These are phyloP conservation scores for Drosophila algonquin DNA, from an alignment of 2,888 invertebrate genomes.

Conservation along the genomic window DNA sequence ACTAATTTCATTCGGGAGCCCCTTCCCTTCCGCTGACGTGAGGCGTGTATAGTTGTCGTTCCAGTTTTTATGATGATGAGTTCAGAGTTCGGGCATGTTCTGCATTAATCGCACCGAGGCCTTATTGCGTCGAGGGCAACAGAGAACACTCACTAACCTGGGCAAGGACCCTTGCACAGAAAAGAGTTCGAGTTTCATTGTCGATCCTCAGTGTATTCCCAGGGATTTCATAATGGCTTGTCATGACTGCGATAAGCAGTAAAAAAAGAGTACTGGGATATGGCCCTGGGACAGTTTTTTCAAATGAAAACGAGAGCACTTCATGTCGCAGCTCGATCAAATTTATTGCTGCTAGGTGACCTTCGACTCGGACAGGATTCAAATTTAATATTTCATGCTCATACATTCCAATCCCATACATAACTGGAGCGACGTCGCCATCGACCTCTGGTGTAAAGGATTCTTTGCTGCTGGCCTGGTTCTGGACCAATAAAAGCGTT, in stretches of 20 bases:
- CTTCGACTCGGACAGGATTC: conserved; percentile 65
- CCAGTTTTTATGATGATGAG: conserved; percentile 78
- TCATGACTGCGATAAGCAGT: conserved; percentile 30
- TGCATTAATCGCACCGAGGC: conserved; percentile 68
- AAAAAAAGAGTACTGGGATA: conserved; percentile 34
- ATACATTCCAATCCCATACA: conserved; percentile 30
- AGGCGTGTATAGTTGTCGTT: conserved; percentile 58
- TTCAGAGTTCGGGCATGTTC: conserved; percentile 75
- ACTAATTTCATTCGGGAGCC: conserved; percentile 64
- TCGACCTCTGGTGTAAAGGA: conserved; percentile 41
- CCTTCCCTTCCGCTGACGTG: conserved; percentile 3
- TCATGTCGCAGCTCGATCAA: conserved; percentile 54
- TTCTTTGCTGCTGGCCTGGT: conserved; percentile 28
- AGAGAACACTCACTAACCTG: conserved; percentile 16
- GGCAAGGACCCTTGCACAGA: conserved; percentile 26
- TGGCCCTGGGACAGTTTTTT: conserved; percentile 44
- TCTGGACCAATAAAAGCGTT: conserved; percentile 78
- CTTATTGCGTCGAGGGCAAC: conserved; percentile 30
- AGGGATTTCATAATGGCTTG: conserved; percentile 64
- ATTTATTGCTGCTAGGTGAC: conserved; percentile 59
- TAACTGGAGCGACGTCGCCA: conserved; percentile 50
- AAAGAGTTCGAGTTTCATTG: conserved; percentile 52
- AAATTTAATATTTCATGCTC: conserved; percentile 75
- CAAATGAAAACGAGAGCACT: conserved; percentile 59
- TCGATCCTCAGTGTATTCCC: conserved; percentile 35